Conservation (phyloP, 2,888 invertebrate species). For the Zonitis immaculata region DNA sequence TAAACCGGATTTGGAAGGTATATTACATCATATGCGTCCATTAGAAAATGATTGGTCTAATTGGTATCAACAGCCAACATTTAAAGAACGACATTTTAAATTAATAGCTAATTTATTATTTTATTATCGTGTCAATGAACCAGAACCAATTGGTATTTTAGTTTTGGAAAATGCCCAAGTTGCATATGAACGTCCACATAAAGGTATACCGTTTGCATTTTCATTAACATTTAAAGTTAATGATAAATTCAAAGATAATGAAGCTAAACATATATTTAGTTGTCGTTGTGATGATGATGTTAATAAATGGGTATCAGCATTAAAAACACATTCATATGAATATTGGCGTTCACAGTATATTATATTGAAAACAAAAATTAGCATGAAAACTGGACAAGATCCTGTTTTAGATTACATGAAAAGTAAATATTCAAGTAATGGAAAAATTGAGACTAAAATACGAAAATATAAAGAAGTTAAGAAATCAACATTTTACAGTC, state of each 20-base stretch:
- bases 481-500: conserved; percentile 42
- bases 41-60: conserved; percentile 53
- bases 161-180: conserved; percentile 68
- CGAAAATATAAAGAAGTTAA: conserved; percentile 26
- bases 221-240: conserved; percentile 60
- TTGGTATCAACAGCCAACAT: conserved; percentile 48
- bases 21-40: conserved; percentile 66
- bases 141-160: conserved; percentile 66
- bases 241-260: conserved; percentile 53
- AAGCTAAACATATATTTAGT: conserved; percentile 61
- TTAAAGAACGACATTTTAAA: conserved; percentile 75
- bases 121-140: conserved; percentile 67
- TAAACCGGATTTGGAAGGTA: conserved; percentile 61
- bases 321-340: conserved; percentile 68
- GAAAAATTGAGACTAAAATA: conserved; percentile 27
- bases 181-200: conserved; percentile 63
- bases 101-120: conserved; percentile 69
- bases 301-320: conserved; percentile 64
- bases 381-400: conserved; percentile 63
- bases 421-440: conserved; percentile 26
- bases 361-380: conserved; percentile 62
- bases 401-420: conserved; percentile 42
- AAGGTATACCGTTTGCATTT: conserved; percentile 67
- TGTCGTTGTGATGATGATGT: conserved; percentile 67
- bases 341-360: conserved; percentile 61